Evolutionary conservation across 2,113 vertebrate species (phyloP), one percentile per base, ranked within the genome.

Genomic region (Antidorcas marsupialis): DNA sequence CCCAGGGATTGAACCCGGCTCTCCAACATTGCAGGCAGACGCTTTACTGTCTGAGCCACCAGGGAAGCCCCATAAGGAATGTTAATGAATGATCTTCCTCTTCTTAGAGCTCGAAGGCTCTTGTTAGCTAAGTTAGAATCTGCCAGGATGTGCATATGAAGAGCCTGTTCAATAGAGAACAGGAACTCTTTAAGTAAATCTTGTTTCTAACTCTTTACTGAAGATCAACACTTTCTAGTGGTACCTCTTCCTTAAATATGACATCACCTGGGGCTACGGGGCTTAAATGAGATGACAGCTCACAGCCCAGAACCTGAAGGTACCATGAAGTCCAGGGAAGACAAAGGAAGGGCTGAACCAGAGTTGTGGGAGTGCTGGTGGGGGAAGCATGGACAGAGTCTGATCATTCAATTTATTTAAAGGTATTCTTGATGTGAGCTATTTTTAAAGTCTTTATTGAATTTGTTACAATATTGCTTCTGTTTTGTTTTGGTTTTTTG

Each of bases 231-330:
- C 15, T 39, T 62, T 13, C 15, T 14, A 57, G 28, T 9, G 53
- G 43, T 27, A 39, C 3, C 7, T 90, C 36, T 52, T 78, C 78
- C 92, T 90, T 92, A 89, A 97, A 94, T 11, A 82, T 1, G 11
- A n/a, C 6, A 27, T 53, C n/a, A 13, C 50, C 17, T 12, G 30
- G 50, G 47, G 16, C 39, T 55, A 16, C 1, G 50, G 74, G 60
- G 53, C 36, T 53, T 57, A 47, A 23, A 53, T 28, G 71, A 85
- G 45, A 89, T 0, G 47, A 57, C 33, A 53, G n/a, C 33, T 30
- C 45, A n/a, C 0, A 30, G 36, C 64, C 53, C 10, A 14, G 25
- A 57, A 33, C 21, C 5, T 23, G 0, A 30, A 83, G 45, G 84
- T 17, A 2, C 36, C 19, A 28, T 13, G 23, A 95, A 28, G 64